A percentile compares a stretch with the other conserved stretches of the same genome.
phyloP scores from a whole-genome alignment of 2,113 vertebrate species.

The Fulmarus glacialis region DNA sequence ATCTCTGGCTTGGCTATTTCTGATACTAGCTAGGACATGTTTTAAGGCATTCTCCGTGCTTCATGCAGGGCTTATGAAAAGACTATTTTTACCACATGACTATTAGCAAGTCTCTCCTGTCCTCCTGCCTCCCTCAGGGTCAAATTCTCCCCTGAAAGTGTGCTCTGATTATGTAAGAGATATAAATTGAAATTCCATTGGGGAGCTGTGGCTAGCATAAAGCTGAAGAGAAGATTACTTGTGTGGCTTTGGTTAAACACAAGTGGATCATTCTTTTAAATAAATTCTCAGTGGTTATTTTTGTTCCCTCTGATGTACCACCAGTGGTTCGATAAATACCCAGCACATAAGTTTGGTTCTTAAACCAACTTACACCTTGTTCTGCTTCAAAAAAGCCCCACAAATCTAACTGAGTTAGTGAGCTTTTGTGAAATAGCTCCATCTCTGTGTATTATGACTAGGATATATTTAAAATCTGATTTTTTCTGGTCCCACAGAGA shows the following conservation, averaged over 20 bases:
- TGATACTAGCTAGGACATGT: background rate
- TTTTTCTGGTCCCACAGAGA: background rate
- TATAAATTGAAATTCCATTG: background rate
- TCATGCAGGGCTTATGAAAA: conserved; percentile 10
- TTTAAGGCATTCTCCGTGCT: background rate
- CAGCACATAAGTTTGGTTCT: background rate
- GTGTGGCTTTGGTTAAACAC: background rate
- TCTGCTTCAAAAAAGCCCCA: background rate
- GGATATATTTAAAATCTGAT: background rate
- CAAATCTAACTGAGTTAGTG: background rate
- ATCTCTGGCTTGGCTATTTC: background rate
- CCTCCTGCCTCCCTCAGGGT: background rate
- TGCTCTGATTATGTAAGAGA: background rate
- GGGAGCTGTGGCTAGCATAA: background rate
- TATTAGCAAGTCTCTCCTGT: background rate
- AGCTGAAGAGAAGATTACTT: background rate
- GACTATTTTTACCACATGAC: conserved; percentile 3
- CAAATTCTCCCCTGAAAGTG: background rate
- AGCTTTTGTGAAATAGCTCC: background rate
- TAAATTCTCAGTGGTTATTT: background rate
- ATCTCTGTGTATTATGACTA: background rate
- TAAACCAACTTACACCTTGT: background rate
- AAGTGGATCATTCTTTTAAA: background rate
- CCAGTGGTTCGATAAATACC: background rate
- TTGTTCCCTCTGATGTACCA: background rate